phyloP scores from a whole-genome alignment of 2,888 invertebrate species.

The Abscondita cerata region DNA sequence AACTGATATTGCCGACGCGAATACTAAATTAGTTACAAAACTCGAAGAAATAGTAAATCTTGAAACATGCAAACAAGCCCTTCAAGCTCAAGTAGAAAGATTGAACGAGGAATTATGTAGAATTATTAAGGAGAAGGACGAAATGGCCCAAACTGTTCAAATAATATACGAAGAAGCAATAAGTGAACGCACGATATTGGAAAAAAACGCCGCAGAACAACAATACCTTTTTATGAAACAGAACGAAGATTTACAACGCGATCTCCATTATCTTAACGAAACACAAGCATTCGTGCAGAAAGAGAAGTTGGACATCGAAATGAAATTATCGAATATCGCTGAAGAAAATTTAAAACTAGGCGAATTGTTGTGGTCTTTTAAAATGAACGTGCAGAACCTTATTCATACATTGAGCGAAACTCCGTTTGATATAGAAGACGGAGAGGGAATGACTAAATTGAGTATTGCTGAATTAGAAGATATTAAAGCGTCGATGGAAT shows the following conservation, averaged over 20 bases:
- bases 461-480: constrained; percentile 1
- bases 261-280: constrained; percentile 39
- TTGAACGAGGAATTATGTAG: constrained; percentile 41
- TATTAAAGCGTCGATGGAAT: constrained; percentile 42
- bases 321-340: constrained; percentile 25
- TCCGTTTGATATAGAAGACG: constrained; percentile 31
- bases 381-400: constrained; percentile 14
- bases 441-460: constrained; percentile 34
- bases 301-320: constrained; percentile 34
- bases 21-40: constrained; percentile 24
- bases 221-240: constrained; percentile 44
- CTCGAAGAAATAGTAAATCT: constrained; percentile 27
- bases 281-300: constrained; percentile 22
- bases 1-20: constrained; percentile 15
- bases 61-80: constrained; percentile 30
- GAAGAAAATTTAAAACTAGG: constrained; percentile 33
- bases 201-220: constrained; percentile 44
- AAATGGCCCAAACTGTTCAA: constrained; percentile 46
- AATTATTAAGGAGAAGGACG: constrained; percentile 44
- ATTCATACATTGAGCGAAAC: constrained; percentile 15
- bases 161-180: constrained; percentile 49
- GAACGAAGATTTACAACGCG: constrained; percentile 35
- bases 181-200: constrained; percentile 43
- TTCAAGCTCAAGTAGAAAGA: constrained; percentile 24
- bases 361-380: constrained; percentile 16